Base-by-base conservation (phyloP, 2,113 vertebrate genomes). In the Xyrauchen texanus region DNA sequence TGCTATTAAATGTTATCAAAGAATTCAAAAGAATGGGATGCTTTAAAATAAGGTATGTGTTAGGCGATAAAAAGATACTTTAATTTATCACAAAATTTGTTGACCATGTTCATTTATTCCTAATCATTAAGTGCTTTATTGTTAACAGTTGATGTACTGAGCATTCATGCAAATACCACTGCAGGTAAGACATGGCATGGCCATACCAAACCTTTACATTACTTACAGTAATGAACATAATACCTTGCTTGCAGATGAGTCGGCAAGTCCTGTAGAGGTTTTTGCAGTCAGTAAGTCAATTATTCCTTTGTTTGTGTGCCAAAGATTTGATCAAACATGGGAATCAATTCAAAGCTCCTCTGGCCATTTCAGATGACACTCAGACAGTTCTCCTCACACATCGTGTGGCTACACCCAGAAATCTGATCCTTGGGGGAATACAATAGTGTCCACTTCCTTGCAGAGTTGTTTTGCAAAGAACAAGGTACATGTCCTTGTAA, bases 281-380 rank as follows among this genome's bases (percentile, higher is more conserved):
- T 76, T 65, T 65, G 61, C 60, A 52, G 61, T 76, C 73, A 76
- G 49, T 76, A 76, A 76, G 73, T 76, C 49, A n/a, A 49, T 16
- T 8, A 47, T 62, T 7, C 13, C 47, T 44, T 55, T 65, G 73
- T 44, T 52, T 0, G 6, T 46, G 45, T 47, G 16, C 46, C 71
- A 63, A 8, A 15, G 34, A 53, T 44, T 65, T 55, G 21, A 7
- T 53, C 55, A 76, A 8, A n/a, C 5, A 4, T 21, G 42, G 21
- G 3, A 65, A n/a, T 45, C 8, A 65, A 12, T 76, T 34, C 8
- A 15, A 51, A 55, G 21, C 12, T 76, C 4, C 1, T 65, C 16
- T 11, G 16, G 61, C 8, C 0, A 5, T 65, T 76, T 76, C 62
- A 76, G 73, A 76, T 66, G 21, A 76, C 49, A 53, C 73, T 0